Percentiles rank a stretch among this genome's conserved stretches.
phyloP scores from a whole-genome alignment of 2,888 invertebrate genomes.

The Auanema sp. region DNA sequence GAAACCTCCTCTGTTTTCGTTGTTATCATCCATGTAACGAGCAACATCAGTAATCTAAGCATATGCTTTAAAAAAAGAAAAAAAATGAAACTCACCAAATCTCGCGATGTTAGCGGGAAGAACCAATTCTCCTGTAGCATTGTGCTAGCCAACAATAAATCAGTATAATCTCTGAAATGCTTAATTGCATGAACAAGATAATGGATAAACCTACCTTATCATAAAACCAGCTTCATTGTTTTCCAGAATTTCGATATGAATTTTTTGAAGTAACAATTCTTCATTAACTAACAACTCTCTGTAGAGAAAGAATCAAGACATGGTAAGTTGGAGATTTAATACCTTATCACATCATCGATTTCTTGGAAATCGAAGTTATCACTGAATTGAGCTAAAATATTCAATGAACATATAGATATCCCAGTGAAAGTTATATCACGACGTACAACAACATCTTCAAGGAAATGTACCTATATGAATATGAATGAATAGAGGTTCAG shows the following conservation, averaged over 20 bases:
- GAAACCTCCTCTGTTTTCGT: background rate
- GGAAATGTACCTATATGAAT: conserved; percentile 32
- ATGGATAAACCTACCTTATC: conserved; percentile 27
- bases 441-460: conserved; percentile 40
- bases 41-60: background rate
- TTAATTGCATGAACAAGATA: background rate
- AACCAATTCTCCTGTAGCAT: conserved; percentile 47
- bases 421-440: conserved; percentile 49
- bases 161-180: conserved; percentile 41
- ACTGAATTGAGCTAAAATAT: conserved; percentile 48
- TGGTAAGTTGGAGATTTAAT: background rate
- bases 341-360: conserved; percentile 52
- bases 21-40: background rate
- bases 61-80: background rate
- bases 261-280: conserved; percentile 50
- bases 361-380: conserved; percentile 58
- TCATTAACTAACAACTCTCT: conserved; percentile 56
- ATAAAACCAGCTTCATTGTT: conserved; percentile 31
- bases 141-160: conserved; percentile 29
- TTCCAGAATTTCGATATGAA: conserved; percentile 51
- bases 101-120: conserved; percentile 28
- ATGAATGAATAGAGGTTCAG: background rate
- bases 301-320: conserved; percentile 3
- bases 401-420: conserved; percentile 49
- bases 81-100: conserved; percentile 13